Conservation (phyloP, 1,140 invertebrate genomes). For the Ridgeia piscesae region DNA sequence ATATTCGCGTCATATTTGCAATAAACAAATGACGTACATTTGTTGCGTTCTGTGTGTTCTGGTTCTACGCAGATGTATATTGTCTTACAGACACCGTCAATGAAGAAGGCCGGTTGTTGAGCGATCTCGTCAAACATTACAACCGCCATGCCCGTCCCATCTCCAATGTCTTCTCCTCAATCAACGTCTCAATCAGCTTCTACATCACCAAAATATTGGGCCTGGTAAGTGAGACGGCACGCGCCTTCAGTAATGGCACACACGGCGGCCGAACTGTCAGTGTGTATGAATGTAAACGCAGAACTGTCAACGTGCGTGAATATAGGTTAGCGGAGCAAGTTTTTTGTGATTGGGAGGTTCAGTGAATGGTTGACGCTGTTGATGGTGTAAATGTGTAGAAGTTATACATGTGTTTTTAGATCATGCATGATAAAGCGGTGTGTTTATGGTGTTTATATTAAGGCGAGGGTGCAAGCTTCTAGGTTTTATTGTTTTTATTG, state of each 20-base stretch:
- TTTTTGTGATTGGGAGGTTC: not conserved
- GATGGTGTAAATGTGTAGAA: not conserved
- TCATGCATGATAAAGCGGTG: not conserved
- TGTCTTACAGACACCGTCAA: constrained; percentile 10
- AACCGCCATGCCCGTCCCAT: constrained; percentile 27
- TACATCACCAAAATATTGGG: constrained; percentile 29
- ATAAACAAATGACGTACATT: too few species aligned
- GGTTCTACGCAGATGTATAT: too few species aligned
- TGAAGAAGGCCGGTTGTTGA: constrained; percentile 16
- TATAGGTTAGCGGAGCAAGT: not conserved
- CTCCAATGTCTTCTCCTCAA: not conserved
- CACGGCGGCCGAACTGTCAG: not conserved
- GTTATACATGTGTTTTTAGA: not conserved
- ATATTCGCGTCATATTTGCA: too few species aligned
- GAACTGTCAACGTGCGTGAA: not conserved
- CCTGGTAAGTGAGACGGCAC: constrained; percentile 9
- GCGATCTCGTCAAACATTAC: constrained; percentile 16
- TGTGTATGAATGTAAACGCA: not conserved
- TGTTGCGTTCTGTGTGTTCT: too few species aligned
- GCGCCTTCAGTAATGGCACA: not conserved
- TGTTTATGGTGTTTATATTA: not conserved
- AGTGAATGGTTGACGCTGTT: not conserved
- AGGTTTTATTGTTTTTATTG: too few species aligned
- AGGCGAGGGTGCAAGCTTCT: too few species aligned
- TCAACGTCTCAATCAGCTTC: constrained; percentile 28